These are phyloP conservation scores for Volucella inflata DNA, from an alignment of 2,888 invertebrate genomes.

Conservation along the genomic window DNA sequence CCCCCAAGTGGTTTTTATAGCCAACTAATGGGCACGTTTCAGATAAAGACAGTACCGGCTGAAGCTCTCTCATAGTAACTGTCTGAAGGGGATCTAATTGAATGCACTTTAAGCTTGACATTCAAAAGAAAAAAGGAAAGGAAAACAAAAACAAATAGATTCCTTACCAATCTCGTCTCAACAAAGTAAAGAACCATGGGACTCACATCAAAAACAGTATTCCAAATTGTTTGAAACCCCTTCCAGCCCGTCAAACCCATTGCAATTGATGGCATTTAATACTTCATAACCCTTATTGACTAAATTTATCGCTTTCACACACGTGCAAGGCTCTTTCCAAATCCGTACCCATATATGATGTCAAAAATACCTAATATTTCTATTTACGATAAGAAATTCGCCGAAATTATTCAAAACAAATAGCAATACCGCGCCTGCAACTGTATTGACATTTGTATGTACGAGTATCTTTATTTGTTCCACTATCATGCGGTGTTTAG, in stretches of 20 bases:
- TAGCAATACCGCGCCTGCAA: neutral
- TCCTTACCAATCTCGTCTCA: too few relatives aligned
- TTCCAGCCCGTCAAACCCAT: neutral
- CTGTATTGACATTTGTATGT: neutral
- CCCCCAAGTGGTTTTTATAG: too few relatives aligned
- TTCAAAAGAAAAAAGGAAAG: too few relatives aligned
- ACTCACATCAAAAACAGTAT: too few relatives aligned
- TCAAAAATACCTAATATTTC: neutral
- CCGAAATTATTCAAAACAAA: neutral
- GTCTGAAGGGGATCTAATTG: too few relatives aligned
- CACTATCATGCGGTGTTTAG: slow-evolving; percentile 5
- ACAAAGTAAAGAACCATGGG: too few relatives aligned
- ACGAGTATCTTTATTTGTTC: slow-evolving; percentile 25
- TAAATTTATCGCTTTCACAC: neutral
- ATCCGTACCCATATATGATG: neutral
- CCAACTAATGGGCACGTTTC: too few relatives aligned
- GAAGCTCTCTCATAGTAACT: too few relatives aligned
- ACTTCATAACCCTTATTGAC: neutral
- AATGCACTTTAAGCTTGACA: too few relatives aligned
- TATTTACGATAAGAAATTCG: too few relatives aligned
- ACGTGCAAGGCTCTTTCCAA: neutral
- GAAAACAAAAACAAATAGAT: too few relatives aligned
- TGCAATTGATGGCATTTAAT: slow-evolving; percentile 11
- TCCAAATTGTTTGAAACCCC: neutral
- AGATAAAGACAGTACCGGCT: too few relatives aligned